Conservation (phyloP, 2,113 vertebrate genomes). For the Columba livia region DNA sequence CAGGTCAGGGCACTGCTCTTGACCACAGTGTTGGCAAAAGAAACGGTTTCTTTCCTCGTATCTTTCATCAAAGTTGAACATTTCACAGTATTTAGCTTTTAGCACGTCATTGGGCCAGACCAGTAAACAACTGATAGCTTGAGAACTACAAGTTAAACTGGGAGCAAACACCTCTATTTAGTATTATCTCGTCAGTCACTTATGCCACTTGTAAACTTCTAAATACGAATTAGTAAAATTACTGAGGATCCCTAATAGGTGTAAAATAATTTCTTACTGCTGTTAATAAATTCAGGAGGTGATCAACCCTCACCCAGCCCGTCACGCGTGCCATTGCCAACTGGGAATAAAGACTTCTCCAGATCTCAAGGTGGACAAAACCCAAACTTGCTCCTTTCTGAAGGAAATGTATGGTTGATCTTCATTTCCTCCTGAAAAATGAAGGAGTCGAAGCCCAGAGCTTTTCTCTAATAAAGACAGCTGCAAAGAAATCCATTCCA, state of each 20-base stretch:
- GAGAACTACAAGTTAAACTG: constrained; percentile 14
- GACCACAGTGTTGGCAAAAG: constrained; percentile 72
- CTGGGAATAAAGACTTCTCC: constrained; percentile 1
- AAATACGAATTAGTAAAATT: not conserved
- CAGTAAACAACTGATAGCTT: constrained; percentile 57
- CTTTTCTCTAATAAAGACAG: not conserved
- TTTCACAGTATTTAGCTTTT: constrained; percentile 67
- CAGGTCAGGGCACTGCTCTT: constrained; percentile 74
- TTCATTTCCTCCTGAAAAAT: not conserved
- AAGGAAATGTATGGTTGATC: not conserved
- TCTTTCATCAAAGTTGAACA: constrained; percentile 73
- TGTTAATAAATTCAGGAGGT: not conserved
- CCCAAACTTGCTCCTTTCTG: not conserved
- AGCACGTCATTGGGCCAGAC: constrained; percentile 50
- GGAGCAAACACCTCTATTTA: constrained; percentile 1
- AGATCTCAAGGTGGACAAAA: not conserved
- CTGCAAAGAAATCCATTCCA: not conserved
- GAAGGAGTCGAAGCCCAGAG: not conserved
- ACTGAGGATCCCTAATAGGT: not conserved
- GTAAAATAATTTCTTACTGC: not conserved
- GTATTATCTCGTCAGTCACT: not conserved
- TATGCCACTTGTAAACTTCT: not conserved
- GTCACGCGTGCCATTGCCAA: not conserved
- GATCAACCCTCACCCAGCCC: not conserved
- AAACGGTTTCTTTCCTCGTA: constrained; percentile 60